Evolutionary conservation across 2,888 invertebrate genomes (phyloP).

Genomic region (Sisyra terminalis): DNA sequence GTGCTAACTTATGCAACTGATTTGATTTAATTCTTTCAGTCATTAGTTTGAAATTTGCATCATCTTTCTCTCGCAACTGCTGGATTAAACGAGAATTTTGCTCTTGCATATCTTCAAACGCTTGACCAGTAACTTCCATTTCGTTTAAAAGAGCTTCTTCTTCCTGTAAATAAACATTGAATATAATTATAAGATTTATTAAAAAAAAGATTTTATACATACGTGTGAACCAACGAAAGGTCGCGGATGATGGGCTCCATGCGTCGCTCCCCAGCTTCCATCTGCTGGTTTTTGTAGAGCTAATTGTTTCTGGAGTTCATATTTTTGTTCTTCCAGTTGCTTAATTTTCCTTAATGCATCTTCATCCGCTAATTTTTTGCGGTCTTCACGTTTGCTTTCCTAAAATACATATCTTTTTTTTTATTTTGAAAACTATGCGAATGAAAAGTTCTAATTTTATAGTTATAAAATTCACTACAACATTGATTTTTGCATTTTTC

Average conservation of each 20-base stretch:
- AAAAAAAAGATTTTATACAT: slow-evolving; percentile 14
- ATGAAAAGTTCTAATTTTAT: too few species aligned
- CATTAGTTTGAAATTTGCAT: slow-evolving; percentile 98
- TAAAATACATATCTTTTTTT: slow-evolving; percentile 18
- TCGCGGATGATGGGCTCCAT: slow-evolving; percentile 36
- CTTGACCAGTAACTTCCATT: slow-evolving; percentile 98
- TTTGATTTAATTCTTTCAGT: slow-evolving; percentile 92
- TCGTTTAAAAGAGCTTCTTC: slow-evolving; percentile 94
- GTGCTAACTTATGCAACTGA: slow-evolving; percentile 81
- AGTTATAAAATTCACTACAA: too few species aligned
- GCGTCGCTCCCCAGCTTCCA: slow-evolving; percentile 24
- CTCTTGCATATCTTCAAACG: slow-evolving; percentile 98
- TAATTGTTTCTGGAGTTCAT: slow-evolving; percentile 80
- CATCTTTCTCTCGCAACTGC: slow-evolving; percentile 90
- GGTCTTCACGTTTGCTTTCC: slow-evolving; percentile 83
- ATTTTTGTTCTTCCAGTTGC: slow-evolving; percentile 84
- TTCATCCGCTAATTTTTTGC: slow-evolving; percentile 83
- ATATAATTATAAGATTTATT: too few species aligned
- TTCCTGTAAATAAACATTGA: slow-evolving; percentile 45
- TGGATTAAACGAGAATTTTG: slow-evolving; percentile 91
- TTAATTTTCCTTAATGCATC: slow-evolving; percentile 89
- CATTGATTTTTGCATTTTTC: too few species aligned
- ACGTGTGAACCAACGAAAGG: slow-evolving; percentile 57
- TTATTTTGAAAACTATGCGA: too few species aligned
- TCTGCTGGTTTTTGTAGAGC: slow-evolving; percentile 58